A percentile compares a stretch with the other conserved stretches of the same genome.
These are phyloP conservation scores for Ganaspis brasiliensis DNA, from an alignment of 2,888 invertebrate species.

Conservation along the genomic window DNA sequence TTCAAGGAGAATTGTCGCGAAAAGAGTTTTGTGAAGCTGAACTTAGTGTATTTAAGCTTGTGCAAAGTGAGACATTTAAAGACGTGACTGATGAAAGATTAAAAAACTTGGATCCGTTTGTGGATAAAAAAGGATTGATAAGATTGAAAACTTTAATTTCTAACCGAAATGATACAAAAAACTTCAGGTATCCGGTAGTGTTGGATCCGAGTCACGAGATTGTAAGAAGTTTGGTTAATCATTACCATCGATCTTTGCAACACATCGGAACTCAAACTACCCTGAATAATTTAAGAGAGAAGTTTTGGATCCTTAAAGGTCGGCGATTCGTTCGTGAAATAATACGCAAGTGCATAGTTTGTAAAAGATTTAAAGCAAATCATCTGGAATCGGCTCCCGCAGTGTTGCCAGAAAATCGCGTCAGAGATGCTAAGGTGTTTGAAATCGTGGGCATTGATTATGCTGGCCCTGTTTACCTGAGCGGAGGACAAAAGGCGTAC, in stretches of 20 bases:
- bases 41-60: neutral
- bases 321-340: neutral
- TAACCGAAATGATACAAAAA: neutral
- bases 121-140: neutral
- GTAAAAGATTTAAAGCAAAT: conserved; percentile 1
- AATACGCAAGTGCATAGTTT: conserved; percentile 7
- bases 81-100: neutral
- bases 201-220: conserved; percentile 62
- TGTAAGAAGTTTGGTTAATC: conserved; percentile 51
- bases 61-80: neutral
- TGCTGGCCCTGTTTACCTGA: conserved; percentile 71
- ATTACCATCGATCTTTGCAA: conserved; percentile 47
- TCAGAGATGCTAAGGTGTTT: conserved; percentile 57
- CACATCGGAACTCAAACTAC: conserved; percentile 46
- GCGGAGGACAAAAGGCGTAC: conserved; percentile 64
- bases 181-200: conserved; percentile 56
- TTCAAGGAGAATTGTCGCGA: conserved; percentile 36
- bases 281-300: conserved; percentile 23
- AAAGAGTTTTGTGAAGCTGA: conserved; percentile 8
- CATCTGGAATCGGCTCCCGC: neutral
- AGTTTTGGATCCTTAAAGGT: conserved; percentile 16
- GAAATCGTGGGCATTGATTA: conserved; percentile 70
- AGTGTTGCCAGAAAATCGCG: conserved; percentile 26
- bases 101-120: neutral
- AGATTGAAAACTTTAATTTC: neutral